These are phyloP conservation scores for Ceratina calcarata DNA, from an alignment of 1,140 invertebrate species.

Conservation along the genomic window DNA sequence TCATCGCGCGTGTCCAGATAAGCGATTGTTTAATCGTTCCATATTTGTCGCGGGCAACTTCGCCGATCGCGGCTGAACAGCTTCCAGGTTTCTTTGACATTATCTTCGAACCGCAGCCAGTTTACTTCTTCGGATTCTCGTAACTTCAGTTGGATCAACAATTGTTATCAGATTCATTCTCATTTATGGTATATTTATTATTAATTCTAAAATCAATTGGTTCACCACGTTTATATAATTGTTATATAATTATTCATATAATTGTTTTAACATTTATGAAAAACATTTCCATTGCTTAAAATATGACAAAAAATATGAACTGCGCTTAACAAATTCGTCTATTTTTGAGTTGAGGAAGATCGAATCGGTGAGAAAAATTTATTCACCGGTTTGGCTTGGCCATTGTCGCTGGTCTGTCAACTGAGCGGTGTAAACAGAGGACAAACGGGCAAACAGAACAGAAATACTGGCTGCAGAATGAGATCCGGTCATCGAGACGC, in stretches of 20 bases:
- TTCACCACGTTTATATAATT: too few relatives aligned
- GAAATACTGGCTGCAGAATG: slow-evolving; percentile 25
- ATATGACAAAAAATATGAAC: too few relatives aligned
- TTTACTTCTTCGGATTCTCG: background rate
- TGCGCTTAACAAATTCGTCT: background rate
- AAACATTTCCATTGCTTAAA: too few relatives aligned
- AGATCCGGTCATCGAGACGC: slow-evolving; percentile 35
- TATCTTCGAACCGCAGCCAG: slow-evolving; percentile 4
- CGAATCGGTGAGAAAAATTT: background rate
- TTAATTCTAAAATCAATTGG: too few relatives aligned
- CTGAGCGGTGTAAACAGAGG: background rate
- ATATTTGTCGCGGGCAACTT: background rate
- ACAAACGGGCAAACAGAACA: background rate
- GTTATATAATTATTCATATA: too few relatives aligned
- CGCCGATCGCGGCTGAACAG: slow-evolving; percentile 8
- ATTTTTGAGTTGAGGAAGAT: background rate
- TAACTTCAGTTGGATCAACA: too few relatives aligned
- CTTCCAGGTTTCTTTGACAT: background rate
- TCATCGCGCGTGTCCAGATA: too few relatives aligned
- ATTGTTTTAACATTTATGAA: too few relatives aligned
- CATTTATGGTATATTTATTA: too few relatives aligned
- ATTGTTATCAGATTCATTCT: too few relatives aligned
- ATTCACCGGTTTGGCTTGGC: background rate
- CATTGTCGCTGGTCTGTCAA: slow-evolving; percentile 23
- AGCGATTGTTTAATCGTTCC: background rate